Base-by-base conservation (phyloP, 2,113 vertebrate genomes). In the Limanda limanda region DNA sequence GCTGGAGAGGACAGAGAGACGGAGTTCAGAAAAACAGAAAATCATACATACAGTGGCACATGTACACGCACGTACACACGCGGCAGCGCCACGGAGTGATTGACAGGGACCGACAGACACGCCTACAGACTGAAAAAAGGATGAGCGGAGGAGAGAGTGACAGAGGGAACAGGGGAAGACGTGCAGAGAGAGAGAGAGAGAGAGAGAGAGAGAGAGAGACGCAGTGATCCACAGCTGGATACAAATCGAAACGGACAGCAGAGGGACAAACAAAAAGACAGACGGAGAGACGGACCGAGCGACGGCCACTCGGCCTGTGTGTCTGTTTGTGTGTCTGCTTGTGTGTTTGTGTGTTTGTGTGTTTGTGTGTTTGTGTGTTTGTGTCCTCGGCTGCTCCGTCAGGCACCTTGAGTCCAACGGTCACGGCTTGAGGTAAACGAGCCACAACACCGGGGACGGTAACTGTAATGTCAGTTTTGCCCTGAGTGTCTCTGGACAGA, bases 61-160 rank as follows among this genome's bases (percentile, higher is more conserved):
- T 21, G 8, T 21, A 13, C n/a, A 55, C 54, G 21, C 21, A 55
- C 31, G 14, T 7, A 23, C 37, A 45, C 51, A 64, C 35, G 15
- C 35, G 15, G 68, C 37, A 27, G 59, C 31, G 20, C 20, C 24
- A 74, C 20, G 11, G 63, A 76, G 76, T 85, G 91, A 91, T 82
- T 91, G 89, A 89, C 85, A 78, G 74, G 20, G 76, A 82, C 78
- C 72, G 61, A 84, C 75, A 86, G 87, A 88, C 87, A 86, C 63
- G 86, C 83, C 86, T 80, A 76, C 81, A 86, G 85, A 86, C 76
- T 71, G 79, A 77, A 79, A 88, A 76, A 88, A 81, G 75, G 79
- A 84, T 80, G 84, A 88, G 75, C 23, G 37, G 78, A 76, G 63
- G 79, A 79, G 70, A 88, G 80, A 82, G 72, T 81, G 84, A 84